These are phyloP conservation scores for Physeter macrocephalus DNA, from an alignment of 2,113 vertebrate genomes.

Conservation along the genomic window DNA sequence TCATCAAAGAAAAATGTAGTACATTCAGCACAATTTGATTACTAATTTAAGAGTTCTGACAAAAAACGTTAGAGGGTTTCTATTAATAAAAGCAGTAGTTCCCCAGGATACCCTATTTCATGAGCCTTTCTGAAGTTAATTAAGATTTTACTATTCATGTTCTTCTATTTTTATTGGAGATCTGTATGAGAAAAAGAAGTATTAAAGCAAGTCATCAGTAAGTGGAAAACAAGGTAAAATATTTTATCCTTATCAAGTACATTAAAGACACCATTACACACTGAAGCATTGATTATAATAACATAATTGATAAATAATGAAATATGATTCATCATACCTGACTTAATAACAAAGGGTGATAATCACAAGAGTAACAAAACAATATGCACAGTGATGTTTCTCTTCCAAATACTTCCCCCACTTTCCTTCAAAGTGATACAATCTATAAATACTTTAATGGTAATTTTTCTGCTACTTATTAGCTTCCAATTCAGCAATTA, in stretches of 20 bases:
- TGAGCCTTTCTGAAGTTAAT: constrained; percentile 46
- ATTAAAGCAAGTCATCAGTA: neutral
- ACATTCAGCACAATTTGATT: neutral
- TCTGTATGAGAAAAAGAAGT: neutral
- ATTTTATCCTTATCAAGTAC: neutral
- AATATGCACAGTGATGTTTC: neutral
- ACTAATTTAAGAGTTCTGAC: neutral
- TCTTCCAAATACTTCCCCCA: neutral
- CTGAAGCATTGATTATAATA: neutral
- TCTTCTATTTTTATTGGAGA: constrained; percentile 40
- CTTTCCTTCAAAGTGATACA: neutral
- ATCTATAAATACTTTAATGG: neutral
- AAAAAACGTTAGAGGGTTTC: neutral
- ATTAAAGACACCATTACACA: neutral
- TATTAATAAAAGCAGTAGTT: constrained; percentile 23
- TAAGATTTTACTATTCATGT: constrained; percentile 36
- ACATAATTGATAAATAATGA: neutral
- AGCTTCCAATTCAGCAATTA: neutral
- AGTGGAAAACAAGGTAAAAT: neutral
- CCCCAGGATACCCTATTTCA: neutral
- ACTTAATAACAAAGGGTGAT: neutral
- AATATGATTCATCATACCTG: neutral
- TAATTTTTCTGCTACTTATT: neutral
- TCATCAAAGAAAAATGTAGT: neutral
- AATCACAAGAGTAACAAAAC: neutral